Evolutionary conservation across 2,888 invertebrate genomes (phyloP).

Genomic region (Agrypnus murinus): DNA sequence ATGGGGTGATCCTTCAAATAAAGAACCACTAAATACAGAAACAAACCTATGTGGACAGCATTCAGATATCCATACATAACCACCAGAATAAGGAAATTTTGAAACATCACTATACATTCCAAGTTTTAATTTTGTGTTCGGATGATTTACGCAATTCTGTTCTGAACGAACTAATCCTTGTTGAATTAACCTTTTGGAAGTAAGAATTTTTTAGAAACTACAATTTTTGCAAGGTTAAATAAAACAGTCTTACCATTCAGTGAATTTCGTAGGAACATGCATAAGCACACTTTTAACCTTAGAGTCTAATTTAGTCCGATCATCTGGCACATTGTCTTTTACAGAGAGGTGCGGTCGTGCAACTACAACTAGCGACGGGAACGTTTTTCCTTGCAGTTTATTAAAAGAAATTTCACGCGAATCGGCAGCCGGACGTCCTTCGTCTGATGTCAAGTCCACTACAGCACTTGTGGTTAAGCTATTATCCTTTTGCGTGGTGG

Average conservation of each 20-base stretch:
- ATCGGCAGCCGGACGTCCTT: constrained; percentile 78
- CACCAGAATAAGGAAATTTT: constrained; percentile 91
- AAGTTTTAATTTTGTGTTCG: constrained; percentile 81
- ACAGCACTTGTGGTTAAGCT: constrained; percentile 69
- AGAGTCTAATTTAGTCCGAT: constrained; percentile 80
- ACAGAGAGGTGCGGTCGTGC: constrained; percentile 86
- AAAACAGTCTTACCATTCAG: constrained; percentile 79
- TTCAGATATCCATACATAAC: constrained; percentile 93
- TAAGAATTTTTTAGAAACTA: neutral
- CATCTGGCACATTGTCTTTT: constrained; percentile 76
- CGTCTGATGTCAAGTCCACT: constrained; percentile 79
- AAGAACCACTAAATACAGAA: constrained; percentile 89
- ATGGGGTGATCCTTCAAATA: constrained; percentile 90
- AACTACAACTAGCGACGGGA: constrained; percentile 88
- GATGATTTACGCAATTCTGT: constrained; percentile 84
- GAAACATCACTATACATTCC: constrained; percentile 90
- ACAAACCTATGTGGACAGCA: constrained; percentile 90
- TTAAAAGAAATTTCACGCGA: constrained; percentile 85
- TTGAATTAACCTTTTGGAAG: constrained; percentile 82
- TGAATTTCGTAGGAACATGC: constrained; percentile 88
- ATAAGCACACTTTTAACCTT: constrained; percentile 89
- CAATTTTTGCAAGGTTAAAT: neutral
- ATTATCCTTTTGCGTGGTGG: constrained; percentile 28
- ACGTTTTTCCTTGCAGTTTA: constrained; percentile 87
- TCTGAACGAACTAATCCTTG: constrained; percentile 87